Percentiles rank a stretch among this genome's conserved stretches.
Evolutionary conservation across 2,113 vertebrate species (phyloP).

Genomic region (Gambusia holbrooki): DNA sequence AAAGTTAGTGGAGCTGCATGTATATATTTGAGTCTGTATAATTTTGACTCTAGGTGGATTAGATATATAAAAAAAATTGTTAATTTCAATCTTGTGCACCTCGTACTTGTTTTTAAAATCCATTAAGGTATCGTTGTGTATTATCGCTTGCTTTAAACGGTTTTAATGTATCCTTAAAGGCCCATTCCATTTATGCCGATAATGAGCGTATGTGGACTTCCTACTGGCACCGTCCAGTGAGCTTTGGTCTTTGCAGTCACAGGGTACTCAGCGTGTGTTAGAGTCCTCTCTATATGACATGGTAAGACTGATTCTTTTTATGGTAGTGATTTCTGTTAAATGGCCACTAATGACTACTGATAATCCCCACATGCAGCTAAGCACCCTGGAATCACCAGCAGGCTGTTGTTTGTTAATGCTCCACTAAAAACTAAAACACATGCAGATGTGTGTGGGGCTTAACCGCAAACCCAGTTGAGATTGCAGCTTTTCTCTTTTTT

Average conservation of each 20-base stretch:
- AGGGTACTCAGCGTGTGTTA: constrained; percentile 38
- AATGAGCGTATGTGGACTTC: background rate
- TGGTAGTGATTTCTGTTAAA: constrained; percentile 72
- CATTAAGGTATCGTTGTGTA: background rate
- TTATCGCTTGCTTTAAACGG: background rate
- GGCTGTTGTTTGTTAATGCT: constrained; percentile 71
- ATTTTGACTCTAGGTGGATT: background rate
- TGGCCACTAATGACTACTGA: constrained; percentile 69
- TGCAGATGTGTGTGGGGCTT: constrained; percentile 69
- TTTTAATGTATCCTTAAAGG: background rate
- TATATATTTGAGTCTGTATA: background rate
- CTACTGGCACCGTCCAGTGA: constrained; percentile 15
- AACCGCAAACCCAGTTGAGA: constrained; percentile 58
- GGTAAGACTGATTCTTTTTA: constrained; percentile 52
- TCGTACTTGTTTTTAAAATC: background rate
- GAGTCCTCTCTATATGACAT: constrained; percentile 47
- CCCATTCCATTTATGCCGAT: background rate
- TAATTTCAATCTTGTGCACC: background rate
- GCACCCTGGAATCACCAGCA: constrained; percentile 45
- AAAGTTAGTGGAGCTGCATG: background rate
- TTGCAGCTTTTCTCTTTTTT: constrained; percentile 10
- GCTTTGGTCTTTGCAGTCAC: constrained; percentile 37
- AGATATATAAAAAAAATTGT: background rate
- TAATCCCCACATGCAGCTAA: constrained; percentile 66
- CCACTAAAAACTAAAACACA: constrained; percentile 70